Evolutionary conservation across 2,797 vertebrate genomes (phyloP), one percentile per base, ranked within the genome.

Genomic region (Odontamblyopus lacepedii): DNA sequence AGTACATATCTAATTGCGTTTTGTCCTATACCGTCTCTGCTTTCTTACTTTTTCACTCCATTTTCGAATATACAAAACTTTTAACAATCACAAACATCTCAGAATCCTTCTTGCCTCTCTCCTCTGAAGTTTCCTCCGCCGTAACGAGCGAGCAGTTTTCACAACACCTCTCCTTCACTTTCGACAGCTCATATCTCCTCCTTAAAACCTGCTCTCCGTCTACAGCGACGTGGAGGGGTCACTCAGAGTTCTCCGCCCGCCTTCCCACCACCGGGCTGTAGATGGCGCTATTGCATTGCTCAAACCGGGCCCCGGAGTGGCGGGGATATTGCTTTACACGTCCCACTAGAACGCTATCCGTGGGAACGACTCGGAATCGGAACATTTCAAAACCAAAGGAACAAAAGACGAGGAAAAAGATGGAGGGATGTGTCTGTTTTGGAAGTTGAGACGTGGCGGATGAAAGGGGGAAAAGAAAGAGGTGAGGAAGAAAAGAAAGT

Each of bases 281-380:
- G 94, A 94, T 94, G 94, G 93, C 72, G 93, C 84, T 93, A 93
- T 67, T 90, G 92, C 89, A 94, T 93, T 88, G 83, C 85, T 80
- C 69, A 77, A 92, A 85, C 12, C 1, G 6, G 4, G 44, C 13
- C 15, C 44, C 44, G 81, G 27, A 78, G 63, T 27, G 2, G 76
- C 23, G 56, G 72, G 78, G 74, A 81, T 87, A 81, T 86, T 86
- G 76, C 74, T 88, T 48, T 87, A 83, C 85, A 87, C 76, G 80
- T 82, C 83, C 79, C 85, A 83, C 83, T 83, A 80, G 84, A 81
- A 85, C 77, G 78, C 80, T 75, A 89, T 90, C 84, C 76, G 44
- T 92, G 86, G 87, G 89, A 90, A 90, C 85, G 85, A 89, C 80
- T 88, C 81, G 69, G 81, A 74, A 90, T 88, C 82, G 69, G 81